These are phyloP conservation scores for Kryptolebias ocellatus DNA, from an alignment of 2,797 vertebrate species.

Conservation along the genomic window DNA sequence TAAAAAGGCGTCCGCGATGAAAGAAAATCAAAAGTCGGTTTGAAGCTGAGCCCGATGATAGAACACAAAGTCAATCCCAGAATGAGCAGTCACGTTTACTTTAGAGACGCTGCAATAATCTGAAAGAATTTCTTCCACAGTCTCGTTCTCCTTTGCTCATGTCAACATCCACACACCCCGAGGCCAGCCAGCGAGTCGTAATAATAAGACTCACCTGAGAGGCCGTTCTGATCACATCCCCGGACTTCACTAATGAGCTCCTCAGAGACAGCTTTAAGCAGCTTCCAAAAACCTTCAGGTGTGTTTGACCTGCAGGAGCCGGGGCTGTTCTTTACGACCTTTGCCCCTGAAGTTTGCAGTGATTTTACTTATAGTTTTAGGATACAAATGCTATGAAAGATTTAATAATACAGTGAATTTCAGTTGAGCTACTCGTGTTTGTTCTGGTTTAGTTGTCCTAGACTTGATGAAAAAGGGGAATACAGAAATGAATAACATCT, in stretches of 20 bases:
- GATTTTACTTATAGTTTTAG: no score
- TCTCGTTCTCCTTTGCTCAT: background rate
- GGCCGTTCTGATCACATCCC: conserved; percentile 1
- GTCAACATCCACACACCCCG: background rate
- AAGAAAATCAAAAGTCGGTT: no score
- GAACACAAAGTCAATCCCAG: background rate
- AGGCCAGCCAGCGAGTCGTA: background rate
- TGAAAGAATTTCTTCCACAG: background rate
- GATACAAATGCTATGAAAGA: no score
- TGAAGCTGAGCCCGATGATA: background rate
- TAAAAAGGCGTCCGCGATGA: no score
- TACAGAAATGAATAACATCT: no score
- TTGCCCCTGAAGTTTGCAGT: no score
- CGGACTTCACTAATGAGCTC: background rate
- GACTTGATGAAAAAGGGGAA: no score
- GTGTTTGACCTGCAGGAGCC: no score
- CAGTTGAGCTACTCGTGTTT: no score
- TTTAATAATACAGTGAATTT: no score
- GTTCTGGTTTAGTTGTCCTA: no score
- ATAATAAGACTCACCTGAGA: background rate
- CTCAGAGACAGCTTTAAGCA: background rate
- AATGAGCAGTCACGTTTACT: background rate
- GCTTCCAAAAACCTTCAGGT: background rate
- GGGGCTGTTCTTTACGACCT: no score
- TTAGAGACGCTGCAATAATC: conserved; percentile 1